phyloP scores from a whole-genome alignment of 2,113 vertebrate genomes.

The Phrynosoma blainvillii region DNA sequence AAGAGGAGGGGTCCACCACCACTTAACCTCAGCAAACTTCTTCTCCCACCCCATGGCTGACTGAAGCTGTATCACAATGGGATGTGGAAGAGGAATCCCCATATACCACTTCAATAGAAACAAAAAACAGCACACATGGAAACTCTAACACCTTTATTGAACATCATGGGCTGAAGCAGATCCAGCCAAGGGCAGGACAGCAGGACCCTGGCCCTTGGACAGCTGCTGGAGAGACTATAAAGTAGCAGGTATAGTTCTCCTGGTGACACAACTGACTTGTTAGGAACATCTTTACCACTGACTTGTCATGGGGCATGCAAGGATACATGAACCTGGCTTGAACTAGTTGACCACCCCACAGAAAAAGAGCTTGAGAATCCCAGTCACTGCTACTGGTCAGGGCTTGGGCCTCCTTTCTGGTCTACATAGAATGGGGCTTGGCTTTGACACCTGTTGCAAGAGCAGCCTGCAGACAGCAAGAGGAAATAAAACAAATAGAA shows the following conservation, averaged over 20 bases:
- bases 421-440: not conserved
- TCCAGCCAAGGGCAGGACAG: not conserved
- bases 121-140: not conserved
- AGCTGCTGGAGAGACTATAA: not conserved
- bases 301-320: not conserved
- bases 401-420: not conserved
- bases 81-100: not conserved
- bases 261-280: no score
- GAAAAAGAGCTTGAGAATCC: not conserved
- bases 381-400: not conserved
- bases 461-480: no score
- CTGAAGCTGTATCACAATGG: not conserved
- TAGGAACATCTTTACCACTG: no score
- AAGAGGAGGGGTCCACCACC: not conserved
- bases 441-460: not conserved
- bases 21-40: not conserved
- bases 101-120: not conserved
- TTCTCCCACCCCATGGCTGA: not conserved
- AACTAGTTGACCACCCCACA: not conserved
- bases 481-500: no score
- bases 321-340: not conserved
- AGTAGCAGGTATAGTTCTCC: no score
- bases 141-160: not conserved
- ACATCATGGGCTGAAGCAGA: not conserved
- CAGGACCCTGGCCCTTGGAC: not conserved